Conservation (phyloP, 1,140 invertebrate genomes). For the Listronotus oregonensis region DNA sequence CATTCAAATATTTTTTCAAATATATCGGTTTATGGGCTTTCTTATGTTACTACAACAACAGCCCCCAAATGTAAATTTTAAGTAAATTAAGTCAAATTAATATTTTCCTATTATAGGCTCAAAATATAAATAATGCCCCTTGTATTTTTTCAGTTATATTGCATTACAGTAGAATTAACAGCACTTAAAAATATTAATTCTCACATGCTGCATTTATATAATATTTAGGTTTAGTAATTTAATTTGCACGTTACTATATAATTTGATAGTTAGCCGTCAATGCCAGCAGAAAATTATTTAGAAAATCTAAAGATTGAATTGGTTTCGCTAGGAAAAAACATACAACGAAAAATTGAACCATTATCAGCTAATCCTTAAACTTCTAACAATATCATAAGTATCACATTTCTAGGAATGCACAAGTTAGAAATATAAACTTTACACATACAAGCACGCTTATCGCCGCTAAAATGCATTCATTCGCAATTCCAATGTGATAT, state of each 20-base stretch:
- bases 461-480: slow-evolving; percentile 11
- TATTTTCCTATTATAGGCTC: no score
- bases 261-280: not conserved
- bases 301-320: no score
- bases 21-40: no score
- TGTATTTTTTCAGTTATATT: no score
- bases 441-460: not conserved
- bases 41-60: no score
- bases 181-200: not conserved
- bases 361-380: not conserved
- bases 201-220: not conserved
- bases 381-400: slow-evolving; percentile 1
- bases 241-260: no score
- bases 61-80: no score
- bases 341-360: no score
- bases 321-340: not conserved
- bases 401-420: slow-evolving; percentile 17
- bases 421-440: slow-evolving; percentile 9
- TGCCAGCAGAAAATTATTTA: not conserved
- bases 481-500: not conserved
- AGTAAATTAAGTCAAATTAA: no score
- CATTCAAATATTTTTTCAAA: no score
- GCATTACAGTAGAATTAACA: not conserved
- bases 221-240: no score
- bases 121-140: no score